phyloP scores from a whole-genome alignment of 2,888 invertebrate genomes.

The Polymixis lichenea region DNA sequence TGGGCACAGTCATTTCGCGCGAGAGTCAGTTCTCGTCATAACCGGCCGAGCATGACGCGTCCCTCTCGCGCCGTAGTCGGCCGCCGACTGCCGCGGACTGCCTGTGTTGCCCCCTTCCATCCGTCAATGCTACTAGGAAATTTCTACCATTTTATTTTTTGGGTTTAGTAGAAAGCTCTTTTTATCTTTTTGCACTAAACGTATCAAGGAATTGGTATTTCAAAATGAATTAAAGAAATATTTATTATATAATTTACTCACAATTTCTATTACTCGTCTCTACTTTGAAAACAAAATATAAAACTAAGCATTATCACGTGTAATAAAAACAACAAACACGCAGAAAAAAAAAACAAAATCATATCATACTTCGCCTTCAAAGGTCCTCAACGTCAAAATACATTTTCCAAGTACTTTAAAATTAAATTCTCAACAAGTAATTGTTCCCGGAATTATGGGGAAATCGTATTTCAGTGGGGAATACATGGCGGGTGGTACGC shows the following conservation, averaged over 20 bases:
- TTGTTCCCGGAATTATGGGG: slow-evolving; percentile 79
- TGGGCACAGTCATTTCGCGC: slow-evolving; percentile 80
- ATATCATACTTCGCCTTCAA: slow-evolving; percentile 52
- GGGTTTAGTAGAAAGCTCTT: slow-evolving; percentile 24
- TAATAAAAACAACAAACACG: slow-evolving; percentile 7
- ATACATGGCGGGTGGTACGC: slow-evolving; percentile 70
- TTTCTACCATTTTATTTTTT: slow-evolving; percentile 43
- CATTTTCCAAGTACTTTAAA: slow-evolving; percentile 73
- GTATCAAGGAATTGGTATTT: background rate
- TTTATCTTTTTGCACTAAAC: too few species aligned
- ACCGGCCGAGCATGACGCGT: slow-evolving; percentile 77
- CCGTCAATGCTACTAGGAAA: slow-evolving; percentile 52
- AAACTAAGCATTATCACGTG: too few species aligned
- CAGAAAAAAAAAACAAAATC: slow-evolving; percentile 47
- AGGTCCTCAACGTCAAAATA: slow-evolving; percentile 65
- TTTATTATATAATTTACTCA: background rate
- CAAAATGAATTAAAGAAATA: background rate
- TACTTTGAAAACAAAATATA: background rate
- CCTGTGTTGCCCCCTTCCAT: slow-evolving; percentile 73
- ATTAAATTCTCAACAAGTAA: slow-evolving; percentile 78
- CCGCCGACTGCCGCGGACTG: slow-evolving; percentile 82
- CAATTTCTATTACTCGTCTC: background rate
- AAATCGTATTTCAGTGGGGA: slow-evolving; percentile 69
- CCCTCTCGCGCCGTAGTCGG: slow-evolving; percentile 79
- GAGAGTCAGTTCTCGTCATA: slow-evolving; percentile 69